Conservation (phyloP, 1,140 invertebrate species). For the Hyles euphorbiae region DNA sequence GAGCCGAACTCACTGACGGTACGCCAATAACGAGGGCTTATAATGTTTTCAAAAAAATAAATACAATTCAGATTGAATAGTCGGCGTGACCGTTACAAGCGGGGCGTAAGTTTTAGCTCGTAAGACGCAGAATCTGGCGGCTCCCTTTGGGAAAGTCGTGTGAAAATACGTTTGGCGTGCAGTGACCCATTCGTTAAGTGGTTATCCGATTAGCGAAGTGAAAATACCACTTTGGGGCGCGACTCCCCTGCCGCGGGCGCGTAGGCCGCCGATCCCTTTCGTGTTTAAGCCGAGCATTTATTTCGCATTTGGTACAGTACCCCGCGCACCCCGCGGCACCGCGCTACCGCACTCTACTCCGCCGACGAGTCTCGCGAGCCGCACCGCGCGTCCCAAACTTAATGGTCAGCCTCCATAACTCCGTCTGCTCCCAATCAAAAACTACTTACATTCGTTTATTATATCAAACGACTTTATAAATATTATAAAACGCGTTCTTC, state of each 20-base stretch:
- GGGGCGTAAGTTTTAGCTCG: conserved; percentile 66
- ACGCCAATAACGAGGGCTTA: conserved; percentile 58
- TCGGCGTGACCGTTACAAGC: conserved; percentile 54
- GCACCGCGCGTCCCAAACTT: conserved; percentile 39
- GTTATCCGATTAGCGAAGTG: conserved; percentile 77
- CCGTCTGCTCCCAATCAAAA: conserved; percentile 15
- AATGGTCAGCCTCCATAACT: conserved; percentile 54
- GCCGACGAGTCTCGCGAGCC: conserved; percentile 39
- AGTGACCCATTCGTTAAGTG: conserved; percentile 75
- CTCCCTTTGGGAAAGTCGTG: conserved; percentile 67
- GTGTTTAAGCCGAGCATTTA: conserved; percentile 71
- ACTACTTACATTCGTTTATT: neutral
- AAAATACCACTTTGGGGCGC: conserved; percentile 76
- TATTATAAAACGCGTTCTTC: neutral
- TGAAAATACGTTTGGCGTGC: conserved; percentile 74
- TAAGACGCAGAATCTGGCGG: conserved; percentile 52
- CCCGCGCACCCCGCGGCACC: conserved; percentile 46
- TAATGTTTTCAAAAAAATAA: conserved; percentile 42
- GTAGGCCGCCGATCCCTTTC: conserved; percentile 59
- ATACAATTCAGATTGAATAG: conserved; percentile 40
- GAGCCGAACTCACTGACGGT: conserved; percentile 30
- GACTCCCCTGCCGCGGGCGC: conserved; percentile 64
- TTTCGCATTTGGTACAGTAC: conserved; percentile 56
- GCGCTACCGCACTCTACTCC: conserved; percentile 43
- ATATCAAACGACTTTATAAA: neutral